A percentile compares a stretch with the other conserved stretches of the same genome.
These are phyloP conservation scores for Paramormyrops kingsleyae DNA, from an alignment of 2,113 vertebrate species.

Conservation along the genomic window DNA sequence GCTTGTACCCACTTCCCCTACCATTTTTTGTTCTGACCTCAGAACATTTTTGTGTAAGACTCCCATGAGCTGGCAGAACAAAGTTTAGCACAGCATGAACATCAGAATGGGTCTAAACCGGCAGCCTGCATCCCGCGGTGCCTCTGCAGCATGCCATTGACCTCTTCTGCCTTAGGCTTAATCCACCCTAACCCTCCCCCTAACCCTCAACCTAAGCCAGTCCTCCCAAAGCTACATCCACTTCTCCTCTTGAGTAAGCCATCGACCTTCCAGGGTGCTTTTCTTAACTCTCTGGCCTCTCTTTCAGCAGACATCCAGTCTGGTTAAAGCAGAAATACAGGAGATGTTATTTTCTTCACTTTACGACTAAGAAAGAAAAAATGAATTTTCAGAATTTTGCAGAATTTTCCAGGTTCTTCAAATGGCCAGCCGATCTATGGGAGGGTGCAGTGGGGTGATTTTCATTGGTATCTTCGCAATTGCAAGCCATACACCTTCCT, in stretches of 20 bases:
- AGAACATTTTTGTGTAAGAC: neutral
- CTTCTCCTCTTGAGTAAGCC: conserved; percentile 23
- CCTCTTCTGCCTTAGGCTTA: neutral
- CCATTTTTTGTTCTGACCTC: neutral
- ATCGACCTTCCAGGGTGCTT: conserved; percentile 36
- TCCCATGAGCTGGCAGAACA: neutral
- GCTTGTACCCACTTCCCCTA: neutral
- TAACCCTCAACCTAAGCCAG: conserved; percentile 19
- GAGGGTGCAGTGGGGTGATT: neutral
- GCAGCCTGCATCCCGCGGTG: conserved; percentile 19
- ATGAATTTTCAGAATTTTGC: neutral
- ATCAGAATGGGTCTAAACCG: conserved; percentile 19
- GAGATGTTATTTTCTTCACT: neutral
- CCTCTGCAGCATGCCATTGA: neutral
- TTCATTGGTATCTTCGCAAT: neutral
- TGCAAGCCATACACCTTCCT: neutral
- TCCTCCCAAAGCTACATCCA: conserved; percentile 22
- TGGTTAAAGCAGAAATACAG: conserved; percentile 49
- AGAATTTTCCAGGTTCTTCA: neutral
- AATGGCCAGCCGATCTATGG: neutral
- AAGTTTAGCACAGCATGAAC: conserved; percentile 16
- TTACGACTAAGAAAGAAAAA: neutral
- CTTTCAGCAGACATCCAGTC: conserved; percentile 42
- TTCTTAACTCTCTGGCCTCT: conserved; percentile 24
- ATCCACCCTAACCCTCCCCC: neutral